A percentile compares a stretch with the other conserved stretches of the same genome.
Conservation (phyloP, 1,140 invertebrate species). For the Trichoplusia ni region DNA sequence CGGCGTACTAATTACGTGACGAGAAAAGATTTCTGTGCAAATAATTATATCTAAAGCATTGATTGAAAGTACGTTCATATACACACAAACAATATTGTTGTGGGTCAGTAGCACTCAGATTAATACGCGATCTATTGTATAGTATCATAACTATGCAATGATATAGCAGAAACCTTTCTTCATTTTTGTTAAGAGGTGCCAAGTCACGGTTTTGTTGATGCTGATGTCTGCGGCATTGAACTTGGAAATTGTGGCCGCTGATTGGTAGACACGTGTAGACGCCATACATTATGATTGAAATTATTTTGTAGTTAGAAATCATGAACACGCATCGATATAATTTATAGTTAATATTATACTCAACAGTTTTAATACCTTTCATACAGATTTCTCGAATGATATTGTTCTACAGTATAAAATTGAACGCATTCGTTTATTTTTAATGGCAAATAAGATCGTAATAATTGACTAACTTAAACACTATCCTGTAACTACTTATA, state of each 20-base stretch:
- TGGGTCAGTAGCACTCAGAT: conserved; percentile 44
- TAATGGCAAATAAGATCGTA: background rate
- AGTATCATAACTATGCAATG: conserved; percentile 48
- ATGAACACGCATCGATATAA: background rate
- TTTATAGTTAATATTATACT: background rate
- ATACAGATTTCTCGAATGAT: background rate
- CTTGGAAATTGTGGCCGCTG: conserved; percentile 30
- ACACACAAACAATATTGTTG: conserved; percentile 32
- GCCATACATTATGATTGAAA: background rate
- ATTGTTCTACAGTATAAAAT: background rate
- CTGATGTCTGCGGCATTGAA: conserved; percentile 47
- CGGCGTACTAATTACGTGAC: background rate
- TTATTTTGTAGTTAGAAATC: conserved; percentile 20
- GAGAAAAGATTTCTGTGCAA: no score
- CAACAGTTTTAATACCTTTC: background rate
- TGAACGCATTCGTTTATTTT: background rate
- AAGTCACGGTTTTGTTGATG: conserved; percentile 47
- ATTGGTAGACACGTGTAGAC: conserved; percentile 9
- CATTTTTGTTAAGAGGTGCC: conserved; percentile 37
- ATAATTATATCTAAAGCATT: no score
- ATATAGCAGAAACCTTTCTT: conserved; percentile 43
- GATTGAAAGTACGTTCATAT: no score
- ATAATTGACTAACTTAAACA: no score
- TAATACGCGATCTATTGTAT: conserved; percentile 33
- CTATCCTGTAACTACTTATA: no score